Evolutionary conservation across 2,888 invertebrate genomes (phyloP), one percentile per base, ranked within the genome.

Genomic region (Hirtodrosophila trivittata): DNA sequence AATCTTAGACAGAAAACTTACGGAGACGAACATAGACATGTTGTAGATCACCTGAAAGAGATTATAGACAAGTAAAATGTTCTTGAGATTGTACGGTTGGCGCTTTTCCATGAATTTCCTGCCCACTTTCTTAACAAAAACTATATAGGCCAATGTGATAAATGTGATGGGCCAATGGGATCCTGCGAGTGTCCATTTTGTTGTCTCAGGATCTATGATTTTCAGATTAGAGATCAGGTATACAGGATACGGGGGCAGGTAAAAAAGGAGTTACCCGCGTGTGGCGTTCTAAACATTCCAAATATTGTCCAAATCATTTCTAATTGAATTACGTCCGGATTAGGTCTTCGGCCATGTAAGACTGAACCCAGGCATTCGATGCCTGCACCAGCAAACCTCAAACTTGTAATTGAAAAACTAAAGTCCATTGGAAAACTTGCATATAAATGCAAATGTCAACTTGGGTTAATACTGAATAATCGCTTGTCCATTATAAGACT

Each of bases 81-180:
- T 16, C 16, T 37, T 37, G 9, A 37, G 9, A 37, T 37, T 18
- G 9, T 16, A 37, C 1, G 37, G 37, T 5, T 37, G 1, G 1
- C 37, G 37, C 1, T 37, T 9, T n/a, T 37, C 37, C 37, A 37
- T 37, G 9, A 37, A 37, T 1, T 18, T 37, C 41, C 30, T 8
- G 2, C 30, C 30, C 30, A 30, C 4, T n/a, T n/a, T 30, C 8
- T n/a, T 1, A 2, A 9, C 33, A 43, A 33, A 26, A 12, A 28
- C 6, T 8, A n/a, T 6, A 30, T 30, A 30, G 9, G 6, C 30
- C 5, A n/a, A 1, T 1, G 2, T 3, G 2, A 30, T n/a, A 1
- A 30, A 30, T 1, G n/a, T n/a, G n/a, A 30, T n/a, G n/a, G 8
- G 30, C 30, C 30, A 30, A n/a, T n/a, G 9, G 1, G 30, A n/a